A percentile compares a stretch with the other conserved stretches of the same genome.
phyloP scores from a whole-genome alignment of 2,797 vertebrate genomes.

The Cossypha dichroa region DNA sequence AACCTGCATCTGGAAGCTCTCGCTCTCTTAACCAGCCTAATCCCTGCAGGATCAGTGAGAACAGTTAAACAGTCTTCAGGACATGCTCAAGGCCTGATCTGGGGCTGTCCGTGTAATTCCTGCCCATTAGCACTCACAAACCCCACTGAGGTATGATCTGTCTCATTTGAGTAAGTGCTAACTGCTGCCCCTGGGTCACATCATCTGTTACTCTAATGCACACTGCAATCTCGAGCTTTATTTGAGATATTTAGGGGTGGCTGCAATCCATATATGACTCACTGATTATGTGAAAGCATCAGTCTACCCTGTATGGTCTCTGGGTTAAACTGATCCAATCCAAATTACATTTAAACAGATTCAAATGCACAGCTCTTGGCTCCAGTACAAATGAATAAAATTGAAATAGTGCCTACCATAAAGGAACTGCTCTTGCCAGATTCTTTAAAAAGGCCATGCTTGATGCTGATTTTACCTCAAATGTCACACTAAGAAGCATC shows the following conservation, averaged over 20 bases:
- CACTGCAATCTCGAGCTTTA: background rate
- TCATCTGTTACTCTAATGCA: background rate
- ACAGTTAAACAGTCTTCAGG: background rate
- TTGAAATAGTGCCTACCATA: slow-evolving; percentile 14
- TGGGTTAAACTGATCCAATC: slow-evolving; percentile 4
- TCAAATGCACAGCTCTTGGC: slow-evolving; percentile 1
- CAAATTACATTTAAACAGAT: slow-evolving; percentile 30
- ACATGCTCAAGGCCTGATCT: background rate
- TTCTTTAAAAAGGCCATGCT: background rate
- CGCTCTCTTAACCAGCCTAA: background rate
- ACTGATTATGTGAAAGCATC: background rate
- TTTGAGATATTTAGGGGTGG: background rate
- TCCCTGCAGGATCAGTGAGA: background rate
- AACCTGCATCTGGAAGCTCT: background rate
- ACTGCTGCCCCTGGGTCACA: background rate
- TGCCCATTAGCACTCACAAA: background rate
- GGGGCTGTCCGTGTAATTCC: background rate
- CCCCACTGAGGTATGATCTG: background rate
- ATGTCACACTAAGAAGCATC: background rate
- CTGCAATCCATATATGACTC: background rate
- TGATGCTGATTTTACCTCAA: slow-evolving; percentile 7
- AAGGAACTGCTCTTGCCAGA: background rate
- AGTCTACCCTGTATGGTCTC: background rate
- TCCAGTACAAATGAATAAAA: slow-evolving; percentile 7
- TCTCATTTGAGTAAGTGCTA: background rate